Conservation (phyloP, 2,888 invertebrate genomes). For the Hirtodrosophila alboralis region DNA sequence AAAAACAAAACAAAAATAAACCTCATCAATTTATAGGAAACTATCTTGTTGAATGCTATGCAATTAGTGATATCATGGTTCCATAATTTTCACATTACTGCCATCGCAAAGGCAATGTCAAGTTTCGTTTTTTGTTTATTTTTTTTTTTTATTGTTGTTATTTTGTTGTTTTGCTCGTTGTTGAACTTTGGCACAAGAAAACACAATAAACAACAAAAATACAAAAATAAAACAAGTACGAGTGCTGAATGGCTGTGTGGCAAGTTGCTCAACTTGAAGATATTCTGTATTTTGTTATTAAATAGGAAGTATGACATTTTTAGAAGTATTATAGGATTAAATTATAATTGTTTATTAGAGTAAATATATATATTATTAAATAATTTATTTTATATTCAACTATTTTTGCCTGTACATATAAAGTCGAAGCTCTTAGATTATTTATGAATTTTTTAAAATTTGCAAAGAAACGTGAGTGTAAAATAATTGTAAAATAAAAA, state of each 20-base stretch:
- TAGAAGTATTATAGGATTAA: too few species aligned
- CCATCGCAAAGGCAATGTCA: slow-evolving; percentile 43
- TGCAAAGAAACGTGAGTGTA: too few species aligned
- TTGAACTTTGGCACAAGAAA: slow-evolving; percentile 43
- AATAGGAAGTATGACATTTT: neutral
- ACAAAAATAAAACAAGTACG: too few species aligned
- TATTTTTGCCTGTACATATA: too few species aligned
- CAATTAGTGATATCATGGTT: slow-evolving; percentile 62
- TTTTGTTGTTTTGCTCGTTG: slow-evolving; percentile 18
- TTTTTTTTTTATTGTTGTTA: too few species aligned
- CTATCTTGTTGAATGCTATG: slow-evolving; percentile 37
- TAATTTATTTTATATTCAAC: too few species aligned
- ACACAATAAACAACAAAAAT: slow-evolving; percentile 7
- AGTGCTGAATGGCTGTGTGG: neutral
- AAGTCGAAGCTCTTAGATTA: too few species aligned
- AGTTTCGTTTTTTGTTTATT: slow-evolving; percentile 22
- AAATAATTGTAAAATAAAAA: too few species aligned
- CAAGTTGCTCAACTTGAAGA: neutral
- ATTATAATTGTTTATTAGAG: too few species aligned
- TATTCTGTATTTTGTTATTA: neutral
- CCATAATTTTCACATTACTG: slow-evolving; percentile 37
- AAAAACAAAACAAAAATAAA: slow-evolving; percentile 6
- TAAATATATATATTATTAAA: too few species aligned
- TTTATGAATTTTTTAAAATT: too few species aligned
- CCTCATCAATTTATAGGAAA: slow-evolving; percentile 42